phyloP scores from a whole-genome alignment of 1,140 invertebrate genomes.

The Drosophila athabasca region DNA sequence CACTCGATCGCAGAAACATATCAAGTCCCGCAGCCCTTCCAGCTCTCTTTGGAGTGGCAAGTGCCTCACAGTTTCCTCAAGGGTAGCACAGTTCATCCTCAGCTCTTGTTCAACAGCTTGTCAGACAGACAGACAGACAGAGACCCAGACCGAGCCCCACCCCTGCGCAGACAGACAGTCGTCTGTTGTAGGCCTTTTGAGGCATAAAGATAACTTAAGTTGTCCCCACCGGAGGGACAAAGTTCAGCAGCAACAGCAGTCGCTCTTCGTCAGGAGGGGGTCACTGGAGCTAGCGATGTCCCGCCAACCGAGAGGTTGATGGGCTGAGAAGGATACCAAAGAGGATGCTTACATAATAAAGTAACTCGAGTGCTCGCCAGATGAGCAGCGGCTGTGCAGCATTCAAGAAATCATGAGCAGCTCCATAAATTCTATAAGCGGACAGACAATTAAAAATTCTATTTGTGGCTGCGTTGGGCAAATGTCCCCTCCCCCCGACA shows the following conservation, averaged over 20 bases:
- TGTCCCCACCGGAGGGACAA: conserved; percentile 44
- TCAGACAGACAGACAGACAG: conserved; percentile 38
- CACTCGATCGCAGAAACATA: too few species aligned
- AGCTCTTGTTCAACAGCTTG: conserved; percentile 42
- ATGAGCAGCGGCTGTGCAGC: conserved; percentile 20
- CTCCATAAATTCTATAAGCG: conserved; percentile 22
- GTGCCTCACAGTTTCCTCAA: too few species aligned
- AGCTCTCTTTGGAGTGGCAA: too few species aligned
- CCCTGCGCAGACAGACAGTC: conserved; percentile 11
- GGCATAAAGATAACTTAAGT: conserved; percentile 69
- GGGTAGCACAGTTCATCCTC: too few species aligned
- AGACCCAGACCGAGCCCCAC: not conserved
- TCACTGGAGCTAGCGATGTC: conserved; percentile 63
- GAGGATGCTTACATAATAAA: conserved; percentile 55
- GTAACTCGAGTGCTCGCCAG: conserved; percentile 49
- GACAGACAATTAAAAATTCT: conserved; percentile 56
- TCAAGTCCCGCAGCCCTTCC: too few species aligned
- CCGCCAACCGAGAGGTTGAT: conserved; percentile 35
- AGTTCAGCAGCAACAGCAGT: conserved; percentile 9
- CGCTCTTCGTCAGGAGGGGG: not conserved
- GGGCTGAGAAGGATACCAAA: not conserved
- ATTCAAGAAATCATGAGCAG: conserved; percentile 48
- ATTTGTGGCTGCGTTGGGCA: conserved; percentile 39
- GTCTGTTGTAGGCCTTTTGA: conserved; percentile 57
- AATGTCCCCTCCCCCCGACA: too few species aligned